Percentiles rank a stretch among this genome's conserved stretches.
These are phyloP conservation scores for Nomada ruficornis DNA, from an alignment of 2,888 invertebrate species.

Conservation along the genomic window DNA sequence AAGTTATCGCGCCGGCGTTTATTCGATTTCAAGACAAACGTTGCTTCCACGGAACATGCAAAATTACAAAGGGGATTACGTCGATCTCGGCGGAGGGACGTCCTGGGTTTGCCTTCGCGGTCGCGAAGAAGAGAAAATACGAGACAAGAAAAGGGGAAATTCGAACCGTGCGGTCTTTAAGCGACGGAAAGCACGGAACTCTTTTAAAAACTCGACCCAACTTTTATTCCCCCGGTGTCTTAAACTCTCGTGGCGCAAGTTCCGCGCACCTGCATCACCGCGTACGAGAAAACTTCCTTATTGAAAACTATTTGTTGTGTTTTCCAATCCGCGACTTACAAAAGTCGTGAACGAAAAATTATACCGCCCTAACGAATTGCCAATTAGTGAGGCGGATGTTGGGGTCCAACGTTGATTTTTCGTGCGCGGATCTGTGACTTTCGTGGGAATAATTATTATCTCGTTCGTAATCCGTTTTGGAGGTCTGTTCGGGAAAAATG, in stretches of 20 bases:
- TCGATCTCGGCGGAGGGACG: background rate
- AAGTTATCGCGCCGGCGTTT: background rate
- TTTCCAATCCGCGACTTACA: conserved; percentile 52
- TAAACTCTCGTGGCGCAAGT: conserved; percentile 61
- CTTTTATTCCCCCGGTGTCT: conserved; percentile 66
- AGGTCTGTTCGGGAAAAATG: too few species aligned
- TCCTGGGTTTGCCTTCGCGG: background rate
- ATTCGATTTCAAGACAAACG: conserved; percentile 9
- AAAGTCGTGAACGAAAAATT: conserved; percentile 56
- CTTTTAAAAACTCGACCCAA: conserved; percentile 69
- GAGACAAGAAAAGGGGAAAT: conserved; percentile 1
- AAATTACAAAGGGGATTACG: conserved; percentile 24
- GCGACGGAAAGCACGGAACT: conserved; percentile 65
- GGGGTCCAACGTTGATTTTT: background rate
- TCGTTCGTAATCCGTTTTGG: too few species aligned
- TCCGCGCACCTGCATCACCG: conserved; percentile 64
- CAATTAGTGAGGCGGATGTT: background rate
- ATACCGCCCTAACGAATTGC: conserved; percentile 44
- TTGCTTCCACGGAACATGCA: background rate
- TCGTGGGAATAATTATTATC: too few species aligned
- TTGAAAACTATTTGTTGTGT: conserved; percentile 72
- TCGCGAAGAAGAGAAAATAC: background rate
- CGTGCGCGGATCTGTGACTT: too few species aligned
- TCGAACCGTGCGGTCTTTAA: conserved; percentile 66
- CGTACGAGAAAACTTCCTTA: conserved; percentile 66